These are phyloP conservation scores for Orthonychiurus folsomi DNA, from an alignment of 2,888 invertebrate genomes.

Conservation along the genomic window DNA sequence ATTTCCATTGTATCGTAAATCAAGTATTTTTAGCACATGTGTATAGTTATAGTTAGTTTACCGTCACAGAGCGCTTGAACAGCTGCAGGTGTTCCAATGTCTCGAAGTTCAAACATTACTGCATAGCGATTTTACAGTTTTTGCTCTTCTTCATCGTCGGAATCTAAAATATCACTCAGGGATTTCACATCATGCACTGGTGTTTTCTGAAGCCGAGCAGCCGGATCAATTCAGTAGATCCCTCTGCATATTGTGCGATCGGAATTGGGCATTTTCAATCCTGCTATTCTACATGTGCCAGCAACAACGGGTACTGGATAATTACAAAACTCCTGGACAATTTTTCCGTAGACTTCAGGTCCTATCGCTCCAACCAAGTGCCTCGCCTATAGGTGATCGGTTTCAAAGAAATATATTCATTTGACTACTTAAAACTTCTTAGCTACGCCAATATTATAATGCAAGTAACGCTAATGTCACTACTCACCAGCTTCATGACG, in stretches of 20 bases:
- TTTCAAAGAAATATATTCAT: conserved; percentile 39
- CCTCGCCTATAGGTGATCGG: conserved; percentile 76
- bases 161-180: conserved; percentile 3
- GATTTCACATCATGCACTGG: conserved; percentile 49
- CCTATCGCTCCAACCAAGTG: conserved; percentile 96
- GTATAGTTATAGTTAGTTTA: conserved; percentile 61
- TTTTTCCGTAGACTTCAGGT: conserved; percentile 54
- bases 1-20: too few relatives aligned
- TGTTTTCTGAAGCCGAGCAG: conserved; percentile 58
- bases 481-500: conserved; percentile 89
- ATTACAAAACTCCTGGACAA: conserved; percentile 64
- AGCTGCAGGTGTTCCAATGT: conserved; percentile 45
- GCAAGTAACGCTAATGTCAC: neutral
- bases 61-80: conserved; percentile 16
- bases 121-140: conserved; percentile 80
- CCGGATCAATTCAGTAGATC: conserved; percentile 89
- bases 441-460: too few relatives aligned
- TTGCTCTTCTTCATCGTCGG: conserved; percentile 56
- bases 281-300: conserved; percentile 89
- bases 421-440: conserved; percentile 2
- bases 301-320: conserved; percentile 76
- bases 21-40: too few relatives aligned
- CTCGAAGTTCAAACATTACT: conserved; percentile 92
- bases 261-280: conserved; percentile 55
- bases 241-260: conserved; percentile 41